Conservation (phyloP, 2,888 invertebrate species). For the Sinodicranocentrus sp. region DNA sequence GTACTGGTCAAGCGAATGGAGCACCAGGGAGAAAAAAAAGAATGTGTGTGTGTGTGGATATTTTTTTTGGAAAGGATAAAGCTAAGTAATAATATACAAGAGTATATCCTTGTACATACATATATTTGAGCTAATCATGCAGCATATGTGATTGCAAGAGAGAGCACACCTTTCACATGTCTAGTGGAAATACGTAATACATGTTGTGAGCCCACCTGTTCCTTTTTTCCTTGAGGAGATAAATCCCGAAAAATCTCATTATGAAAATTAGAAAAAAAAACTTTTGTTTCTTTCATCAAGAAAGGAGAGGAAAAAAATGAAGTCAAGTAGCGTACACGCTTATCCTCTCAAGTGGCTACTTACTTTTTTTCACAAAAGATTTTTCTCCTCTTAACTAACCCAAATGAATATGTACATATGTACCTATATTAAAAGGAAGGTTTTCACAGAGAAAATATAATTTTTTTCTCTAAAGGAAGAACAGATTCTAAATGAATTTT, state of each 20-base stretch:
- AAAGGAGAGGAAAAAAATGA: not conserved
- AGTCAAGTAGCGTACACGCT: slow-evolving; percentile 1
- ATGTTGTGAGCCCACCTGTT: slow-evolving; percentile 58
- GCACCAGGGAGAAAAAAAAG: too few relatives aligned
- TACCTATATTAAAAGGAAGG: not conserved
- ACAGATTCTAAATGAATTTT: slow-evolving; percentile 49
- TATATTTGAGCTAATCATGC: slow-evolving; percentile 40
- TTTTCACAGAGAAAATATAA: not conserved
- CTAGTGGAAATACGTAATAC: not conserved
- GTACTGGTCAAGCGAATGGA: too few relatives aligned
- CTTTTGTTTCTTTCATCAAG: slow-evolving; percentile 59
- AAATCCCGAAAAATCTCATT: slow-evolving; percentile 68
- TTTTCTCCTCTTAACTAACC: too few relatives aligned
- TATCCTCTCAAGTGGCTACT: not conserved
- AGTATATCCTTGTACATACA: too few relatives aligned
- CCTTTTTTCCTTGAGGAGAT: slow-evolving; percentile 47
- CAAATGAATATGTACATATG: not conserved
- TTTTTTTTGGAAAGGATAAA: too few relatives aligned
- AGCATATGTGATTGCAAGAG: slow-evolving; percentile 7
- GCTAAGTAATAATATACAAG: too few relatives aligned
- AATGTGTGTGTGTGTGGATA: too few relatives aligned
- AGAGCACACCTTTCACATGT: slow-evolving; percentile 21
- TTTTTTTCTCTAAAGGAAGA: slow-evolving; percentile 21
- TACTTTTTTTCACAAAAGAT: not conserved
- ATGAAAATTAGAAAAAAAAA: slow-evolving; percentile 65